Evolutionary conservation across 2,888 invertebrate genomes (phyloP).

Genomic region (Melinaea menophilus): DNA sequence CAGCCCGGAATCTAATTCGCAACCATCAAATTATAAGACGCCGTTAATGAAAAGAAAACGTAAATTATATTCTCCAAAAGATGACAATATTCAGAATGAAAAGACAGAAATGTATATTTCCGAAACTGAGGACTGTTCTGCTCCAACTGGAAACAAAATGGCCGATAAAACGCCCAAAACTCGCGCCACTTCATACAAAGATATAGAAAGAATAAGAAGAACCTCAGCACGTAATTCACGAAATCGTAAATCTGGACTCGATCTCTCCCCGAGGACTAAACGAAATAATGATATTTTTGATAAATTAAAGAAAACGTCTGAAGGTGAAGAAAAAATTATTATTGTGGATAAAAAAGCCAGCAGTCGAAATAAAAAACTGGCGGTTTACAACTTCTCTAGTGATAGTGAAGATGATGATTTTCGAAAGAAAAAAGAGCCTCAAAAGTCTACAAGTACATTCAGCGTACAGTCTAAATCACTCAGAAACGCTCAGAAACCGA

Average conservation of each 20-base stretch:
- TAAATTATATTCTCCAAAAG: constrained; percentile 64
- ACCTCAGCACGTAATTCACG: constrained; percentile 40
- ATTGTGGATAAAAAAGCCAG: constrained; percentile 39
- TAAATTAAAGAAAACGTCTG: constrained; percentile 46
- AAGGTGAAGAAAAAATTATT: constrained; percentile 42
- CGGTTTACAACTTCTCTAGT: constrained; percentile 54
- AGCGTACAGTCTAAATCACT: neutral
- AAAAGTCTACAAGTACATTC: constrained; percentile 20
- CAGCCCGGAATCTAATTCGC: constrained; percentile 12
- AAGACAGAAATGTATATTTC: constrained; percentile 33
- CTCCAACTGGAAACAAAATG: constrained; percentile 27
- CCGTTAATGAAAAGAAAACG: constrained; percentile 47
- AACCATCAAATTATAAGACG: constrained; percentile 17
- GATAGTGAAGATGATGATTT: constrained; percentile 65
- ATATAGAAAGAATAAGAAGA: constrained; percentile 53
- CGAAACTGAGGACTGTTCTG: constrained; percentile 27
- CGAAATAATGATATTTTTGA: constrained; percentile 55
- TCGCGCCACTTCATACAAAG: constrained; percentile 52
- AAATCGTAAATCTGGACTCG: constrained; percentile 35
- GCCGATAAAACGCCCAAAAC: constrained; percentile 39
- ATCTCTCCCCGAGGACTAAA: constrained; percentile 48
- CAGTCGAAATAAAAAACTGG: constrained; percentile 35
- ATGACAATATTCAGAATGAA: constrained; percentile 40
- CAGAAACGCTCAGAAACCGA: neutral
- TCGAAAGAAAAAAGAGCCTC: constrained; percentile 17